These are phyloP conservation scores for Cichladusa arquata DNA, from an alignment of 2,113 vertebrate genomes.

Conservation along the genomic window DNA sequence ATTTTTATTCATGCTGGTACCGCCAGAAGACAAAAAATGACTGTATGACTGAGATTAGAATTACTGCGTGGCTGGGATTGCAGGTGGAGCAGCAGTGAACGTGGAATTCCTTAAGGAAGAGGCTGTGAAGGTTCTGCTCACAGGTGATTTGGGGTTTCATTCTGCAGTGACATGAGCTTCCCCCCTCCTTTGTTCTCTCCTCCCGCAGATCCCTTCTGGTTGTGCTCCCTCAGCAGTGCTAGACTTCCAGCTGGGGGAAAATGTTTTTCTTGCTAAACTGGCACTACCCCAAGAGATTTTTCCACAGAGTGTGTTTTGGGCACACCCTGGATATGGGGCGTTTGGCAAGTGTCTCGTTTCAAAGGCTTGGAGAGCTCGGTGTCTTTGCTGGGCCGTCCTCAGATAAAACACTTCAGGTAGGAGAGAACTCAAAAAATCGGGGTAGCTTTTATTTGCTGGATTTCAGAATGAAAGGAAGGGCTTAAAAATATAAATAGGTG, in stretches of 20 bases:
- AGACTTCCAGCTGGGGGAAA: constrained; percentile 45
- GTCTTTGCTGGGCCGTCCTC: not conserved
- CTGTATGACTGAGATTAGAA: not conserved
- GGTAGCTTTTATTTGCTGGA: not conserved
- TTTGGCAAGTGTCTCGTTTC: constrained; percentile 41
- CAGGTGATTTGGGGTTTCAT: not conserved
- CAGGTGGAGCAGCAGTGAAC: not conserved
- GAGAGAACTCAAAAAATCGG: not conserved
- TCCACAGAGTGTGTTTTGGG: constrained; percentile 41
- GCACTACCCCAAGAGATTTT: constrained; percentile 40
- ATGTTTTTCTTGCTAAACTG: constrained; percentile 53
- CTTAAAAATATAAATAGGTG: not conserved
- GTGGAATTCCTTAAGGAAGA: not conserved
- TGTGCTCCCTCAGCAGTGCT: not conserved
- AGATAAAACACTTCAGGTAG: not conserved
- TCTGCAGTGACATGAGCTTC: not conserved
- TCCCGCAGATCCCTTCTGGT: not conserved
- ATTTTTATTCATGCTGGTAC: not conserved
- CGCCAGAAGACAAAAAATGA: not conserved
- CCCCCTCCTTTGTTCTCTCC: not conserved
- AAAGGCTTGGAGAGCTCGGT: not conserved
- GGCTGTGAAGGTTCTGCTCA: not conserved
- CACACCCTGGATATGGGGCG: constrained; percentile 24
- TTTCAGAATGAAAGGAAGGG: not conserved
- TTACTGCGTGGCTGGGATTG: not conserved